A percentile compares a stretch with the other conserved stretches of the same genome.
phyloP scores from a whole-genome alignment of 1,140 invertebrate species.

The Drosophila sp. region DNA sequence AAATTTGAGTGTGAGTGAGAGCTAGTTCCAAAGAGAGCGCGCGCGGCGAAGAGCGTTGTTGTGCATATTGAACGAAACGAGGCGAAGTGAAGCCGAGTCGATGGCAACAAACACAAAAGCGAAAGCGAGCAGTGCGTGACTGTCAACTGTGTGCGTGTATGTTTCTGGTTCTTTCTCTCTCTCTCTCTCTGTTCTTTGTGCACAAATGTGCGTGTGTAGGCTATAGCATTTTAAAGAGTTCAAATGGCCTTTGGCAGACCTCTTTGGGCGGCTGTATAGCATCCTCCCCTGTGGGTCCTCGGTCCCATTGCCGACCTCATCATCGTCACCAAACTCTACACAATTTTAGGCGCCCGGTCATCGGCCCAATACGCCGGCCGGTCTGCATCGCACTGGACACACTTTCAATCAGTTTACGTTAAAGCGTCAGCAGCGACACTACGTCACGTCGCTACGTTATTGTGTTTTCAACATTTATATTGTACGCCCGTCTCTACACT shows the following conservation, averaged over 20 bases:
- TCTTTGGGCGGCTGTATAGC: conserved; percentile 48
- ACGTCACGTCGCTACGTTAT: conserved; percentile 53
- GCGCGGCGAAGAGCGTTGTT: neutral
- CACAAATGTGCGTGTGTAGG: conserved; percentile 16
- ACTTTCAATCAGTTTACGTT: conserved; percentile 82
- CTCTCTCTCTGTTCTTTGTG: neutral
- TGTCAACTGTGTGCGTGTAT: conserved; percentile 1
- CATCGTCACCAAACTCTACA: conserved; percentile 75
- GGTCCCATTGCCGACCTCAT: neutral
- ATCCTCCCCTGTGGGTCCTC: conserved; percentile 16
- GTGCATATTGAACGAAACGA: neutral
- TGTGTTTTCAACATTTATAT: conserved; percentile 17
- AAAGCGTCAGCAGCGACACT: conserved; percentile 74
- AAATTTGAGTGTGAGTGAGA: conserved; percentile 12
- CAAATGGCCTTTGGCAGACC: conserved; percentile 58
- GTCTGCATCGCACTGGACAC: conserved; percentile 53
- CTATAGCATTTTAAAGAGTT: conserved; percentile 70
- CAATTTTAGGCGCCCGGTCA: conserved; percentile 73
- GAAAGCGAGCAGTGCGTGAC: conserved; percentile 69
- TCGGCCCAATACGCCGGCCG: conserved; percentile 40
- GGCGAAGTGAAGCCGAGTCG: conserved; percentile 17
- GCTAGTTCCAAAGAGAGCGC: neutral
- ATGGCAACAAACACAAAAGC: conserved; percentile 75
- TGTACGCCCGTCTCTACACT: conserved; percentile 1
- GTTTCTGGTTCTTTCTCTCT: conserved; percentile 7